Evolutionary conservation across 2,113 vertebrate species (phyloP).

Genomic region (Eptesicus fuscus): DNA sequence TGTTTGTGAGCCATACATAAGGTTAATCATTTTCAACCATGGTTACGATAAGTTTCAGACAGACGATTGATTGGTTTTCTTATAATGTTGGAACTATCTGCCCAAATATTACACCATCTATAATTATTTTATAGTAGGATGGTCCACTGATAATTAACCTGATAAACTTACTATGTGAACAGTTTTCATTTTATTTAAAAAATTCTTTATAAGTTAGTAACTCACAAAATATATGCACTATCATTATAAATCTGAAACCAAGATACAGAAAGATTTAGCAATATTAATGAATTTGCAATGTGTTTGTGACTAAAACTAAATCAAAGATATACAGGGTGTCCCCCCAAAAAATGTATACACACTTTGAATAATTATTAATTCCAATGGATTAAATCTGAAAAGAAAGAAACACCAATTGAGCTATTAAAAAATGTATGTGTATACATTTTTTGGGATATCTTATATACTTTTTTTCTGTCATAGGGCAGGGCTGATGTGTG

Average conservation of each 20-base stretch:
- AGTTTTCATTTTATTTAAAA: constrained; percentile 16
- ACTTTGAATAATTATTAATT: too few species aligned
- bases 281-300: not conserved
- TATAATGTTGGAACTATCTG: not conserved
- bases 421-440: too few species aligned
- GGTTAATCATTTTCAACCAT: constrained; percentile 1
- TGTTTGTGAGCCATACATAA: not conserved
- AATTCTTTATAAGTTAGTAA: not conserved
- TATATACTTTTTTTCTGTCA: not conserved
- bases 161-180: not conserved
- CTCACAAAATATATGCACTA: not conserved
- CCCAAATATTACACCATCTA: not conserved
- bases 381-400: too few species aligned
- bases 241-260: not conserved
- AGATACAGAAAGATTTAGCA: not conserved
- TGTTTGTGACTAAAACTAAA: not conserved
- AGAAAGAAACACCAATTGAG: too few species aligned
- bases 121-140: not conserved
- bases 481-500: not conserved
- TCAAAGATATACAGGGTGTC: not conserved
- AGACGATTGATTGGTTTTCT: constrained; percentile 25
- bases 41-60: not conserved
- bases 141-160: not conserved
- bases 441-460: too few species aligned
- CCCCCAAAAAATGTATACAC: too few species aligned